Evolutionary conservation across 2,113 vertebrate genomes (phyloP).

Genomic region (Paradisaea rubra): DNA sequence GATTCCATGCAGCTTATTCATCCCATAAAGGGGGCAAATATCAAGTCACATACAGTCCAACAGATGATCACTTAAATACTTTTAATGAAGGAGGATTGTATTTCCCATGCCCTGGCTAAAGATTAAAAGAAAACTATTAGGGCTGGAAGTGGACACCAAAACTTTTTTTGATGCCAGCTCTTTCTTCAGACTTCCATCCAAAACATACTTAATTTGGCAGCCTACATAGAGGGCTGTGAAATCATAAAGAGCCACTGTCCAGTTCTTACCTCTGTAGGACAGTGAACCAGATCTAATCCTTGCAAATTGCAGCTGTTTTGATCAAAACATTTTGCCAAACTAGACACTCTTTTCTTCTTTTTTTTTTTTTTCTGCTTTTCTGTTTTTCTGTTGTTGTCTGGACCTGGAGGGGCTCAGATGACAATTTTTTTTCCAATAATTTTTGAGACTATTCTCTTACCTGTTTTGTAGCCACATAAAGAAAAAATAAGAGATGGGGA

Average conservation of each 20-base stretch:
- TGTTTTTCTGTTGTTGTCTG: not conserved
- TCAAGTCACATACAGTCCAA: not conserved
- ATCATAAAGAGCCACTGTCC: conserved; percentile 38
- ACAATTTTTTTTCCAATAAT: not conserved
- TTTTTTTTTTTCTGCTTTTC: not conserved
- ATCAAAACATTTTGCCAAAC: not conserved
- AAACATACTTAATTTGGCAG: conserved; percentile 64
- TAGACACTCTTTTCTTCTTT: not conserved
- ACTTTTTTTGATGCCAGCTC: conserved; percentile 1
- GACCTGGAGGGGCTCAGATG: not conserved
- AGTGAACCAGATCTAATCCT: conserved; percentile 39
- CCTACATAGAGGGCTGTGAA: conserved; percentile 25
- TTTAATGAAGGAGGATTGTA: not conserved
- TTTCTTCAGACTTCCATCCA: conserved; percentile 48
- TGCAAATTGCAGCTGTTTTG: conserved; percentile 19
- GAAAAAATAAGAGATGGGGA: not conserved
- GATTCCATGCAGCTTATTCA: conserved; percentile 21
- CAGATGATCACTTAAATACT: not conserved
- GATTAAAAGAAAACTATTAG: conserved; percentile 48
- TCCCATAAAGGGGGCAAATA: conserved; percentile 1
- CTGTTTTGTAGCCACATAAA: not conserved
- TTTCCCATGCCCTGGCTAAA: conserved; percentile 12
- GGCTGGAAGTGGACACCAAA: conserved; percentile 33
- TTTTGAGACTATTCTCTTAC: not conserved
- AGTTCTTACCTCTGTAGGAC: conserved; percentile 38